These are phyloP conservation scores for Gymnogyps californianus DNA, from an alignment of 2,113 vertebrate species.

Conservation along the genomic window DNA sequence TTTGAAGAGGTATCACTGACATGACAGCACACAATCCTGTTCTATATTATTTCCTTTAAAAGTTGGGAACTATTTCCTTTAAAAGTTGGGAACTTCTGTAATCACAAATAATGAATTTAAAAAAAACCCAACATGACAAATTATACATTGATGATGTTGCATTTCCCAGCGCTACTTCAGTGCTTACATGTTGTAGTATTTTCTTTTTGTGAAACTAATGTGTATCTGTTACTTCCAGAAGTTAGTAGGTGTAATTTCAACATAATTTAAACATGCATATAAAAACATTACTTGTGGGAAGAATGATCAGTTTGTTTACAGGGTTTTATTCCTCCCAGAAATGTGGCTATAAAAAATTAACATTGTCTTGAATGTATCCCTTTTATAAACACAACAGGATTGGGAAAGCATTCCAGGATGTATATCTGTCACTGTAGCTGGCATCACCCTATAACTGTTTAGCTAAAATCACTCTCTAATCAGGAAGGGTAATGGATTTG, in stretches of 20 bases:
- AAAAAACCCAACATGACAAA: not conserved
- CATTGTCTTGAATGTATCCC: not conserved
- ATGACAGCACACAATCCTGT: not conserved
- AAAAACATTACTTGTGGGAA: not conserved
- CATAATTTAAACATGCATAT: not conserved
- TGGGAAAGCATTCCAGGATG: not conserved
- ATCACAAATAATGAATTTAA: not conserved
- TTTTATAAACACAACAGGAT: constrained; percentile 12
- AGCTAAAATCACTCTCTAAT: constrained; percentile 37
- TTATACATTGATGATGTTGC: not conserved
- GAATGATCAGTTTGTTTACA: not conserved
- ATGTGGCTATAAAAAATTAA: not conserved
- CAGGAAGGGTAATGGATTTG: constrained; percentile 23
- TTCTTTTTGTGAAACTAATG: not conserved
- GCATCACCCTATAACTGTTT: constrained; percentile 8
- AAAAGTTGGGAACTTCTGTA: not conserved
- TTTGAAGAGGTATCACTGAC: not conserved
- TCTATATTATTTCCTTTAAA: not conserved
- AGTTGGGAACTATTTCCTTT: not conserved
- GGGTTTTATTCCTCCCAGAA: not conserved
- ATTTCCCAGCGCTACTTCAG: not conserved
- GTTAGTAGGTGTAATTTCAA: not conserved
- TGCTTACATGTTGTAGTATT: not conserved
- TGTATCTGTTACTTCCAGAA: not conserved
- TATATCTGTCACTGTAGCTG: constrained; percentile 15